Base-by-base conservation (phyloP, 2,113 vertebrate genomes). In the Tragelaphus imberbis region DNA sequence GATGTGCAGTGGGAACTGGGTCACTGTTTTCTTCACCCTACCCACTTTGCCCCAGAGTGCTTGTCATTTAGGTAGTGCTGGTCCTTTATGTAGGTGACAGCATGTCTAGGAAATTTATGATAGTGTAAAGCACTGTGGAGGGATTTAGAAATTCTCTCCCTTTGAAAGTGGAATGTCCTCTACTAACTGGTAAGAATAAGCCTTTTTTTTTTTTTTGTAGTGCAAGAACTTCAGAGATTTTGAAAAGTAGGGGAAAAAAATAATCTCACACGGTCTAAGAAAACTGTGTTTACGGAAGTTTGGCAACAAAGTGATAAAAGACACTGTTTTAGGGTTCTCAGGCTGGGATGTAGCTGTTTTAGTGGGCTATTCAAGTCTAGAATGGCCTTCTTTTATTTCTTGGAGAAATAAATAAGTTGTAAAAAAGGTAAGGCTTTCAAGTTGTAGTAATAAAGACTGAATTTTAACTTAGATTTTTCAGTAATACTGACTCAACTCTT, bases 381-480 rank as follows among this genome's bases (percentile, higher is more conserved):
- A 80, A 92, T 85, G n/a, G 2, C 25, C 23, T 82, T 53, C 19
- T 90, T 94, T 91, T 63, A 87, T 65, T 93, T 89, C 36, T 25
- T 56, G 30, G 91, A 59, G 79, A 95, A 90, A 56, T 84, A 94
- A 94, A 80, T 92, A 30, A 95, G 85, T 23, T 93, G 3, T 81
- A 12, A 77, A 90, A 68, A 88, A 55, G 2, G 2, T 84, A 94
- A 53, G 36, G 58, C 80, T 91, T 94, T 96, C 17, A 84, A 94
- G 49, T 3, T 87, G 2, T 71, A 95, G n/a, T 58, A 95, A 88
- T 68, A 88, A 84, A 95, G 71, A 95, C 25, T 47, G n/a, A 53
- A 47, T 94, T 94, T 92, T 94, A 92, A 89, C 59, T 82, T 61
- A 61, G 68, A 3, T 68, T 33, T 90, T 95, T 97, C 16, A 61